A percentile compares a stretch with the other conserved stretches of the same genome.
Evolutionary conservation across 2,113 vertebrate species (phyloP).

Genomic region (Bagarius yarrelli): DNA sequence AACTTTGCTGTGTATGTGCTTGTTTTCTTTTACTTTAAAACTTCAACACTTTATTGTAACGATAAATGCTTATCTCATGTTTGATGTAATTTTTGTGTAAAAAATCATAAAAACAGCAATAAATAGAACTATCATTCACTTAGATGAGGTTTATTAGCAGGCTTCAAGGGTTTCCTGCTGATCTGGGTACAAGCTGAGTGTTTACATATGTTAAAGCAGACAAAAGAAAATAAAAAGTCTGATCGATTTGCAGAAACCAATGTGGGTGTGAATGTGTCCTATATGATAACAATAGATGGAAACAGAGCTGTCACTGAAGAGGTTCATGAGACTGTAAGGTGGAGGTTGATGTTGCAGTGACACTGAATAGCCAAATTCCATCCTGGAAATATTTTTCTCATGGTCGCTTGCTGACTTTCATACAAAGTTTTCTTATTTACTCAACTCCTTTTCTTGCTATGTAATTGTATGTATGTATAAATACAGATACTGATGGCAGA

Average conservation of each 20-base stretch:
- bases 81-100: background rate
- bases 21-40: background rate
- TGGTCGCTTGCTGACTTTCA: background rate
- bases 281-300: slow-evolving; percentile 10
- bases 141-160: background rate
- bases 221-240: background rate
- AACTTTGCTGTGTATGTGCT: background rate
- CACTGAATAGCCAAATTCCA: slow-evolving; percentile 31
- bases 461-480: background rate
- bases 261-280: background rate
- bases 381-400: slow-evolving; percentile 2
- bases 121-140: background rate
- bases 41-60: background rate
- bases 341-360: slow-evolving; percentile 21
- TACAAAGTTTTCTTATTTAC: slow-evolving; percentile 18
- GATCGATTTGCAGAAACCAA: background rate
- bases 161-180: background rate
- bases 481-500: background rate
- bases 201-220: background rate
- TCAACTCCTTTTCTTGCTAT: background rate
- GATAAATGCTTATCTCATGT: background rate
- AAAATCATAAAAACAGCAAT: background rate
- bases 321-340: slow-evolving; percentile 16
- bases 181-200: background rate
- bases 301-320: slow-evolving; percentile 30